Percentiles rank a stretch among this genome's conserved stretches.
phyloP scores from a whole-genome alignment of 2,888 invertebrate genomes.

The Nephrocerus scutellatus region DNA sequence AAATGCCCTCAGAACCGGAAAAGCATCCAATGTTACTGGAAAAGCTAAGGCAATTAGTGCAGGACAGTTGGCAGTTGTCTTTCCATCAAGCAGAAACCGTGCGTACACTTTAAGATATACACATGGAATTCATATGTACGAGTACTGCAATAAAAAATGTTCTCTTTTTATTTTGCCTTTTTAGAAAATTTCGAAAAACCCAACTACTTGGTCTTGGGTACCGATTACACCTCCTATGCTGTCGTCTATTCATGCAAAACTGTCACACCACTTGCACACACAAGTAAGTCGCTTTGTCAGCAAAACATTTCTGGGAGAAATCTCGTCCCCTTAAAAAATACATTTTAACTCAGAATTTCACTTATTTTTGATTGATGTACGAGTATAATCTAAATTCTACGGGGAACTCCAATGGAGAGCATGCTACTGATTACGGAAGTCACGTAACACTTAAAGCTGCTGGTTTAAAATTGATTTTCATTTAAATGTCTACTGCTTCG shows the following conservation, averaged over 20 bases:
- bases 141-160: background rate
- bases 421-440: too few species aligned
- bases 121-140: background rate
- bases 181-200: conserved; percentile 22
- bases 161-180: background rate
- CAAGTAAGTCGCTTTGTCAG: conserved; percentile 33
- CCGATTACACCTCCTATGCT: conserved; percentile 56
- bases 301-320: too few species aligned
- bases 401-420: too few species aligned
- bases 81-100: conserved; percentile 28
- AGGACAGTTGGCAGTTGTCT: conserved; percentile 34
- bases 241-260: conserved; percentile 57
- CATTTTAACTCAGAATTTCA: background rate
- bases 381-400: conserved; percentile 1
- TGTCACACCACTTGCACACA: conserved; percentile 29
- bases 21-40: conserved; percentile 31
- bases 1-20: conserved; percentile 28
- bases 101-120: conserved; percentile 4
- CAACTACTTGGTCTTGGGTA: conserved; percentile 55
- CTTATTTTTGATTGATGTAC: background rate
- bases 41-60: conserved; percentile 34
- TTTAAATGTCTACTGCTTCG: too few species aligned
- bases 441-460: too few species aligned
- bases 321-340: background rate
- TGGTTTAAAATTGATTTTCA: too few species aligned